Percentiles rank a stretch among this genome's conserved stretches.
phyloP scores from a whole-genome alignment of 2,888 invertebrate genomes.

The Mesorhabditis sp. region DNA sequence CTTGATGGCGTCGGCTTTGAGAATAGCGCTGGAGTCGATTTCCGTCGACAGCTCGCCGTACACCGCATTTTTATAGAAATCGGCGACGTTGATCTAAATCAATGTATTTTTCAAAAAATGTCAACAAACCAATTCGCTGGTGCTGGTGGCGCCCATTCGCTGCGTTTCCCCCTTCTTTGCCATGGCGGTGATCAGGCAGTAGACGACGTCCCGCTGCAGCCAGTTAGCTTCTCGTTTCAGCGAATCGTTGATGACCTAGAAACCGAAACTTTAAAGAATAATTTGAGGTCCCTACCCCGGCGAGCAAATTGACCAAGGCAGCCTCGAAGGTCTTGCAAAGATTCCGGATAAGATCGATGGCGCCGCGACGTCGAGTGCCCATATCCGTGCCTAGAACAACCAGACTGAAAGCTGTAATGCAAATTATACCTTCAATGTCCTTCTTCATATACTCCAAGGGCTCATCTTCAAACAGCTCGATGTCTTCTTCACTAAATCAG shows the following conservation, averaged over 20 bases:
- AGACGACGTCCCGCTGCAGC: slow-evolving; percentile 79
- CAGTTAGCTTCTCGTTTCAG: slow-evolving; percentile 67
- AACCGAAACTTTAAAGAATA: not conserved
- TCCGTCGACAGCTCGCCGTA: slow-evolving; percentile 76
- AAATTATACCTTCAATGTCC: slow-evolving; percentile 80
- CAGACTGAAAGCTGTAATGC: not conserved
- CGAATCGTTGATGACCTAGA: slow-evolving; percentile 13
- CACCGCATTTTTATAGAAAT: slow-evolving; percentile 83
- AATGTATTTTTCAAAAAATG: slow-evolving; percentile 8
- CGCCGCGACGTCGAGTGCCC: slow-evolving; percentile 88
- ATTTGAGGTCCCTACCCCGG: not conserved
- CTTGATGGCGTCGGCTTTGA: slow-evolving; percentile 93
- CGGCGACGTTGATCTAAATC: slow-evolving; percentile 73
- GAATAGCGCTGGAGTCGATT: slow-evolving; percentile 61
- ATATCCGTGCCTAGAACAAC: slow-evolving; percentile 68
- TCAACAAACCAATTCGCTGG: slow-evolving; percentile 35
- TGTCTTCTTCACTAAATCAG: slow-evolving; percentile 69
- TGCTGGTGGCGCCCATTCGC: slow-evolving; percentile 61
- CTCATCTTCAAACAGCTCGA: slow-evolving; percentile 94
- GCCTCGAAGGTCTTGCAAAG: slow-evolving; percentile 80
- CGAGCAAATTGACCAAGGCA: slow-evolving; percentile 49
- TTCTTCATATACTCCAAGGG: slow-evolving; percentile 92
- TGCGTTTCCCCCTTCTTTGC: slow-evolving; percentile 83
- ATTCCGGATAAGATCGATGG: slow-evolving; percentile 91
- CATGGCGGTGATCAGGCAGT: slow-evolving; percentile 90